Base-by-base conservation (phyloP, 2,113 vertebrate genomes). In the Vicugna pacos region DNA sequence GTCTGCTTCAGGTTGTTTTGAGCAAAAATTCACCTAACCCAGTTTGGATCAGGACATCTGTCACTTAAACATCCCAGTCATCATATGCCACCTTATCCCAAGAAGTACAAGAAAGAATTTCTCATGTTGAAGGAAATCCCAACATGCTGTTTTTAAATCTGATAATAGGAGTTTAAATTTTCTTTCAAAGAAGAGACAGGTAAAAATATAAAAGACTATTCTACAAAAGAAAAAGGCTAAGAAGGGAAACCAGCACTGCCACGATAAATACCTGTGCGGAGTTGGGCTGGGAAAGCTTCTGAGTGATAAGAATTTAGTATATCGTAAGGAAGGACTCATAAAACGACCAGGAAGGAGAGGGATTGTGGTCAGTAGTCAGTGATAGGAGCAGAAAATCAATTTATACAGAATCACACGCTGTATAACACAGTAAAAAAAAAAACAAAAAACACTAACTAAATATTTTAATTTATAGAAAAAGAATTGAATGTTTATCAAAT, bases 391-490 rank as follows among this genome's bases (percentile, higher is more conserved):
- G 30, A 97, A 81, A 89, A 79, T 75, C 26, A 50, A 87, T 28
- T 87, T 86, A 46, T 52, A 79, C 72, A 81, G 5, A 52, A 30
- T 70, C 5, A 38, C 6, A 69, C 2, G 26, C 35, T 64, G 30
- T 24, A 50, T 67, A 88, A 79, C 69, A 58, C 2, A 64, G 24
- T 79, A 48, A 96, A 92, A 94, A 73, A 38, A 4, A 42, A 42
- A 42, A 42, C 38, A 42, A 42, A 42, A 42, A 42, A 42, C 4
- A 42, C 38, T 42, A 42, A n/a, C 16, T n/a, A 84, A 94, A 62
- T 32, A 79, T 87, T 83, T 93, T 88, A 84, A 65, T 70, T 75
- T 72, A 52, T 77, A 92, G 60, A 85, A 94, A 77, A 96, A 91
- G 9, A 30, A n/a, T 73, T 86, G 60, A 86, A 60, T 60, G 83